Percentiles rank a stretch among this genome's conserved stretches.
These are phyloP conservation scores for Aproaerema taeniolella DNA, from an alignment of 2,888 invertebrate genomes.

Conservation along the genomic window DNA sequence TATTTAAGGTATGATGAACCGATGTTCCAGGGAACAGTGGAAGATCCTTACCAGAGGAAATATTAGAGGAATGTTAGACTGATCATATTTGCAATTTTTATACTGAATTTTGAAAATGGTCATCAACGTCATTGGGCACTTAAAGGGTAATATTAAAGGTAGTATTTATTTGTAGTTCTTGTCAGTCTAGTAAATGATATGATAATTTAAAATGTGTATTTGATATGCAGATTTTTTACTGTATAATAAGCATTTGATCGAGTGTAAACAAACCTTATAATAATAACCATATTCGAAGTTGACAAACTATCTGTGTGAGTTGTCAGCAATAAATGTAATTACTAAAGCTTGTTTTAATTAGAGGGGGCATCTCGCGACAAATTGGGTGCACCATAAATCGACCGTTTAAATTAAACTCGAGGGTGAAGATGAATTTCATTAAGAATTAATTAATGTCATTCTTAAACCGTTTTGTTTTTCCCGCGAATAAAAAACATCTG, in stretches of 20 bases:
- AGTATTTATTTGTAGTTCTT: conserved; percentile 36
- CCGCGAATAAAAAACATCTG: conserved; percentile 75
- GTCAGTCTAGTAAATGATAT: conserved; percentile 1
- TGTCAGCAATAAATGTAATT: conserved; percentile 66
- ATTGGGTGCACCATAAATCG: conserved; percentile 75
- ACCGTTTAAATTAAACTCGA: conserved; percentile 71
- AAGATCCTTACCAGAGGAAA: conserved; percentile 66
- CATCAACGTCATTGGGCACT: conserved; percentile 25
- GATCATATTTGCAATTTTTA: conserved; percentile 33
- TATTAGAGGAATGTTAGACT: conserved; percentile 36
- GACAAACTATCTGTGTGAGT: conserved; percentile 46
- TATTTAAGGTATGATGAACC: conserved; percentile 64
- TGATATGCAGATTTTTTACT: conserved; percentile 4
- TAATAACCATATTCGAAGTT: conserved; percentile 32
- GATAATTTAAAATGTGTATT: background rate
- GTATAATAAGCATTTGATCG: background rate
- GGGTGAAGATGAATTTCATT: conserved; percentile 78
- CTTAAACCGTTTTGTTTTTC: conserved; percentile 76
- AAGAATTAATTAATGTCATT: conserved; percentile 79
- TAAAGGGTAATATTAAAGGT: conserved; percentile 6
- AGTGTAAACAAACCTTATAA: too few species aligned
- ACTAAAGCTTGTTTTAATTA: conserved; percentile 58
- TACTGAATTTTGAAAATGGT: conserved; percentile 33
- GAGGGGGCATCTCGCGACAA: conserved; percentile 56
- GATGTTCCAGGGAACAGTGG: conserved; percentile 57